Evolutionary conservation across 2,888 invertebrate species (phyloP).

Genomic region (Noctua comes): DNA sequence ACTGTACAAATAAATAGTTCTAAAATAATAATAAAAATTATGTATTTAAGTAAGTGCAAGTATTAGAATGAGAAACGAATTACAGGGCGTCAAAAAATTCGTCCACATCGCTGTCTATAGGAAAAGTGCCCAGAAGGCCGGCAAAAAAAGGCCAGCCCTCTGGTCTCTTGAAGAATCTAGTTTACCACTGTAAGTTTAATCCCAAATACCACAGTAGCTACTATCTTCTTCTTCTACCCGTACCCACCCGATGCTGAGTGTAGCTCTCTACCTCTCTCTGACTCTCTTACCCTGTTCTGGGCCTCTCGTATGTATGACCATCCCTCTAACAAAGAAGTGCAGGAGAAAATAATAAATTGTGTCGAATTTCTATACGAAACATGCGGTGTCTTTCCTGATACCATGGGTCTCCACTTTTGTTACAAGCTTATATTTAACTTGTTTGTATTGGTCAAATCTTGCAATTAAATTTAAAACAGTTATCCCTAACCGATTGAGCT

Average conservation of each 20-base stretch:
- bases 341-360: neutral
- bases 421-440: no score
- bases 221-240: neutral
- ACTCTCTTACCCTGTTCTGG: no score
- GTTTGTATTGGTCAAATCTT: no score
- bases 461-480: no score
- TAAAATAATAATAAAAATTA: no score
- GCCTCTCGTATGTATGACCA: no score
- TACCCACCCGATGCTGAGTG: neutral
- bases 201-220: neutral
- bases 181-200: neutral
- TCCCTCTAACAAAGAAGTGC: neutral
- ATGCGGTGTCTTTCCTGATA: neutral
- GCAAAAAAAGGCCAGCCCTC: neutral
- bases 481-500: no score
- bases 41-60: no score
- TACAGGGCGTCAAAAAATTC: neutral
- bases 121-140: neutral
- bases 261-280: neutral
- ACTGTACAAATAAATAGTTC: neutral
- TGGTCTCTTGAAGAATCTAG: neutral
- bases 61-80: no score
- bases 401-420: neutral
- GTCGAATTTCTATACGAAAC: neutral
- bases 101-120: neutral